These are phyloP conservation scores for Brachyptera putata DNA, from an alignment of 2,888 invertebrate genomes.

Conservation along the genomic window DNA sequence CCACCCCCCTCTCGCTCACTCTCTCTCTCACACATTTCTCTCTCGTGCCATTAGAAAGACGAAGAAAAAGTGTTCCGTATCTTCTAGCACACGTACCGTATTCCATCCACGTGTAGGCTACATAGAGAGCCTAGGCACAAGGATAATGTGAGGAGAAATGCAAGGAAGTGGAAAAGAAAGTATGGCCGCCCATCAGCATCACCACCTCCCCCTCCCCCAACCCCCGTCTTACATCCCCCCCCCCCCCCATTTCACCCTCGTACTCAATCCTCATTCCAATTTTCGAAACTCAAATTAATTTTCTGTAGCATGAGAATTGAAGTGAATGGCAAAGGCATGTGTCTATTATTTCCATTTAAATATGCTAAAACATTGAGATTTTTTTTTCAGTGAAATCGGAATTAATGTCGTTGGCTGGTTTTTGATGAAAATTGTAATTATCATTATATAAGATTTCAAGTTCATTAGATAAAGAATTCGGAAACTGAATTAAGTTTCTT, in stretches of 20 bases:
- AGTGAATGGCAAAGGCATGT: conserved; percentile 20
- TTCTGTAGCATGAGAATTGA: conserved; percentile 21
- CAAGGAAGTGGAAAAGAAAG: conserved; percentile 25
- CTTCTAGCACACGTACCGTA: conserved; percentile 11
- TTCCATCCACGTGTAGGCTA: conserved; percentile 15
- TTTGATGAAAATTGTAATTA: conserved; percentile 22
- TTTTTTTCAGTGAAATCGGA: conserved; percentile 12
- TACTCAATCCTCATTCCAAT: conserved; percentile 26
- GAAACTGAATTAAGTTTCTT: neutral
- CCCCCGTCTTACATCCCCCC: no score
- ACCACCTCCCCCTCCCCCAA: neutral
- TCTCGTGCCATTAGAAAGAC: conserved; percentile 12
- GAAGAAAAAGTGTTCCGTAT: conserved; percentile 13
- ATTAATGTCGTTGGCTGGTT: conserved; percentile 2
- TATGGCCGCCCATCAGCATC: conserved; percentile 27
- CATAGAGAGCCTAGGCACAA: conserved; percentile 2
- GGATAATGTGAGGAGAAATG: conserved; percentile 20
- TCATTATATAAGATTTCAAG: conserved; percentile 16
- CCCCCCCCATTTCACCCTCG: conserved; percentile 12
- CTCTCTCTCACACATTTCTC: no score
- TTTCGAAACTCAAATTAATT: conserved; percentile 23
- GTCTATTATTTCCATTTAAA: conserved; percentile 22
- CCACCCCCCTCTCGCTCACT: conserved; percentile 14
- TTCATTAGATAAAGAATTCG: conserved; percentile 16
- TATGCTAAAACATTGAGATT: conserved; percentile 21